Conservation (phyloP, 2,797 vertebrate genomes). For the Artibeus jamaicensis region DNA sequence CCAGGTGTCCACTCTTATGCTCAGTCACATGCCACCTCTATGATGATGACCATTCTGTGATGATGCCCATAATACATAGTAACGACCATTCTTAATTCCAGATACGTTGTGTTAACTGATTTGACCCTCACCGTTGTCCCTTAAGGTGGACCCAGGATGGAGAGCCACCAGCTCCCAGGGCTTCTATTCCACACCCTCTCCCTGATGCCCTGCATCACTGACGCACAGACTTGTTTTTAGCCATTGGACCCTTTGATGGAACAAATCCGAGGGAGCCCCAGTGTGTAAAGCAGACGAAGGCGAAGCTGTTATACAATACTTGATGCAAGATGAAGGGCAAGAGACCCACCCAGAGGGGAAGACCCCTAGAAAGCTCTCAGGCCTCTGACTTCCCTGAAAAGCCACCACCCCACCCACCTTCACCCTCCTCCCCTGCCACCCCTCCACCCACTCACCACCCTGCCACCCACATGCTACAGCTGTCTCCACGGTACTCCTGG, state of each 20-base stretch:
- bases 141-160: background rate
- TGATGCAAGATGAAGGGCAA: background rate
- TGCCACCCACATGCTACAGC: background rate
- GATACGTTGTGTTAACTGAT: background rate
- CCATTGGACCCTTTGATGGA: background rate
- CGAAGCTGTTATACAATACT: background rate
- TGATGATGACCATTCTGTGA: background rate
- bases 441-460: background rate
- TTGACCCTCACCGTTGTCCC: background rate
- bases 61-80: background rate
- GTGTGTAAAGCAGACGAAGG: background rate
- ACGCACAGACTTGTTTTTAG: background rate
- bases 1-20: background rate
- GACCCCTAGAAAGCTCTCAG: background rate
- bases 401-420: too few species aligned
- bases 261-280: background rate
- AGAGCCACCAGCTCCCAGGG: background rate
- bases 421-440: background rate
- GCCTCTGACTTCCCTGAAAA: background rate
- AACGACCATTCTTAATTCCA: background rate
- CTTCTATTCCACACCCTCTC: background rate
- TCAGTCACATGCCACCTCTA: background rate
- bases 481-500: background rate
- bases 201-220: fast-evolving
- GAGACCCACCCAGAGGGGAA: background rate